A percentile compares a stretch with the other conserved stretches of the same genome.
phyloP scores from a whole-genome alignment of 2,888 invertebrate genomes.

The Noctua janthe region DNA sequence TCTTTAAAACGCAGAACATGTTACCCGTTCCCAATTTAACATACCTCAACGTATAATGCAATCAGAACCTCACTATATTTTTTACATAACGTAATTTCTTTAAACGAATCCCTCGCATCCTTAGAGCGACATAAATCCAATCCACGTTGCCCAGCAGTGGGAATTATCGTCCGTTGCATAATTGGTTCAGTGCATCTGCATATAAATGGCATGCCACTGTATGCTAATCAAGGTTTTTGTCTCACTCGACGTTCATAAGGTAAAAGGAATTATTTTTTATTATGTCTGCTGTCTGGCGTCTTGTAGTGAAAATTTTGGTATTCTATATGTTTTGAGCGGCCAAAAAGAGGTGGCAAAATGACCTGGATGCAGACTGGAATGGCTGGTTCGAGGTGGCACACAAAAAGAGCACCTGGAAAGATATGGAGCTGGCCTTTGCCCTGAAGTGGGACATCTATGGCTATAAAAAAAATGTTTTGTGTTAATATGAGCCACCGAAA shows the following conservation, averaged over 20 bases:
- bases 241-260: constrained; percentile 27
- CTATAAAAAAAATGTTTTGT: no score
- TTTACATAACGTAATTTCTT: constrained; percentile 17
- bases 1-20: background rate
- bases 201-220: constrained; percentile 64
- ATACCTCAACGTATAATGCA: background rate
- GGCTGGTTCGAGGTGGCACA: background rate
- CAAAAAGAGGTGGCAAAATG: no score
- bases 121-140: constrained; percentile 47
- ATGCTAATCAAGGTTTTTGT: constrained; percentile 59
- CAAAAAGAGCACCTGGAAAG: background rate
- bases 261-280: constrained; percentile 17
- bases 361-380: background rate
- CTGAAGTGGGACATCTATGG: background rate
- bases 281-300: constrained; percentile 8
- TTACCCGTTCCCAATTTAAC: background rate
- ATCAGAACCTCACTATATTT: background rate
- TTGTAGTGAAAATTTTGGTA: background rate
- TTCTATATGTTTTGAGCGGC: background rate
- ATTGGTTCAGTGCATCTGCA: constrained; percentile 69
- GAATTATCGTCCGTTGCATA: constrained; percentile 63
- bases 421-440: background rate
- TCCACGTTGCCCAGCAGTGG: constrained; percentile 53
- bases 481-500: background rate
- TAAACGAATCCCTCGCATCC: constrained; percentile 28